Evolutionary conservation across 2,888 invertebrate genomes (phyloP).

Genomic region (Xestia xanthographa): DNA sequence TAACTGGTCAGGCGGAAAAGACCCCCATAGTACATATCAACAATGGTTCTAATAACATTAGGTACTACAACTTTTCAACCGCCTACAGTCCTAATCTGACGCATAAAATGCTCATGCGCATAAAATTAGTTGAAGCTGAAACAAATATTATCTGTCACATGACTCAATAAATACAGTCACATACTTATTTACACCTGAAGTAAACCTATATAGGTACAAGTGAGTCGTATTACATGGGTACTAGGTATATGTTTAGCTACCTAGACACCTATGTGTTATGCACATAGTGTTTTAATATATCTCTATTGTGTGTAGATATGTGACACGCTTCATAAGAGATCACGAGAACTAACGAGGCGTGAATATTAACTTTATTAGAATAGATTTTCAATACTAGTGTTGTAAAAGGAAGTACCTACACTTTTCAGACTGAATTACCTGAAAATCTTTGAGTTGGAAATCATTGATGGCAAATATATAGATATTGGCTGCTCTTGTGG

Average conservation of each 20-base stretch:
- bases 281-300: constrained; percentile 47
- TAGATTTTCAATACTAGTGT: constrained; percentile 11
- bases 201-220: constrained; percentile 41
- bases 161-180: constrained; percentile 40
- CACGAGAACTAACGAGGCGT: constrained; percentile 75
- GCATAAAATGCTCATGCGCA: constrained; percentile 13
- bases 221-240: constrained; percentile 13
- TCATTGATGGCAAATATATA: neutral
- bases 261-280: constrained; percentile 34
- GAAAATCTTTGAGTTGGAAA: neutral
- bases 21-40: too few species aligned
- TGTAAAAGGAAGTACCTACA: neutral
- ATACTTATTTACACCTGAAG: constrained; percentile 51
- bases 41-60: neutral
- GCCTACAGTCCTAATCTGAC: constrained; percentile 14
- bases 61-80: neutral
- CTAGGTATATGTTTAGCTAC: constrained; percentile 4
- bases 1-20: too few species aligned
- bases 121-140: constrained; percentile 30
- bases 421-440: neutral
- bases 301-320: constrained; percentile 68
- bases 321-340: constrained; percentile 78
- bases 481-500: too few species aligned
- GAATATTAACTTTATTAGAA: constrained; percentile 72
- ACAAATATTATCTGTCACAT: constrained; percentile 40